Conservation (phyloP, 2,888 invertebrate species). For the Caenorhabditis japonica region DNA sequence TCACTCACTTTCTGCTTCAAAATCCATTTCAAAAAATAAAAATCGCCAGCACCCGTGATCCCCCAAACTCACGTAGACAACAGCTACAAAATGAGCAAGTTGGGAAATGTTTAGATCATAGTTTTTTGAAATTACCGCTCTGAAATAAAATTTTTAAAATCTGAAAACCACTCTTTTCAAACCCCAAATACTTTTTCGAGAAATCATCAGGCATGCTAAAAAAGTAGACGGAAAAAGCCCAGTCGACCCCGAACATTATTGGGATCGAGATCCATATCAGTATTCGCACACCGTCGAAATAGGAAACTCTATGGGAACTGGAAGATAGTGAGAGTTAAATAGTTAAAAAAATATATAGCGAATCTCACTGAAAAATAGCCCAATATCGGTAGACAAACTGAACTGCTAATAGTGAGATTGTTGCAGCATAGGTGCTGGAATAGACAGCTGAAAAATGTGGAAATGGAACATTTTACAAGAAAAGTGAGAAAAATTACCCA, state of each 20-base stretch:
- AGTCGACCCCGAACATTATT: conserved; percentile 40
- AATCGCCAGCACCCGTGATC: too few species aligned
- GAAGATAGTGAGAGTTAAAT: too few species aligned
- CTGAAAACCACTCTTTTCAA: too few species aligned
- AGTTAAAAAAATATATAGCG: too few species aligned
- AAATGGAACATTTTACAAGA: neutral
- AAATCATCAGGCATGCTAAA: conserved; percentile 29
- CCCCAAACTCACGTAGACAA: conserved; percentile 31
- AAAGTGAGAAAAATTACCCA: conserved; percentile 21
- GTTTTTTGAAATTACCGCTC: conserved; percentile 27
- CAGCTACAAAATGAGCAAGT: conserved; percentile 46
- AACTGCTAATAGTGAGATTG: conserved; percentile 40
- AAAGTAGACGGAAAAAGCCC: conserved; percentile 45
- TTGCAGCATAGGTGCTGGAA: conserved; percentile 45
- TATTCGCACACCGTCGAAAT: conserved; percentile 29
- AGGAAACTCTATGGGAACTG: conserved; percentile 20
- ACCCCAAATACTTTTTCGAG: conserved; percentile 41
- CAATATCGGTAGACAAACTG: conserved; percentile 42
- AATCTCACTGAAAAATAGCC: conserved; percentile 46
- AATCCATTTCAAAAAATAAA: too few species aligned
- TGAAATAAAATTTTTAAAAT: too few species aligned
- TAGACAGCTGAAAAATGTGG: conserved; percentile 42
- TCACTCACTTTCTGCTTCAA: too few species aligned
- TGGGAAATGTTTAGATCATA: conserved; percentile 28
- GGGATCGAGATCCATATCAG: conserved; percentile 32